Base-by-base conservation (phyloP, 2,113 vertebrate species). In the Lagenorhynchus albirostris region DNA sequence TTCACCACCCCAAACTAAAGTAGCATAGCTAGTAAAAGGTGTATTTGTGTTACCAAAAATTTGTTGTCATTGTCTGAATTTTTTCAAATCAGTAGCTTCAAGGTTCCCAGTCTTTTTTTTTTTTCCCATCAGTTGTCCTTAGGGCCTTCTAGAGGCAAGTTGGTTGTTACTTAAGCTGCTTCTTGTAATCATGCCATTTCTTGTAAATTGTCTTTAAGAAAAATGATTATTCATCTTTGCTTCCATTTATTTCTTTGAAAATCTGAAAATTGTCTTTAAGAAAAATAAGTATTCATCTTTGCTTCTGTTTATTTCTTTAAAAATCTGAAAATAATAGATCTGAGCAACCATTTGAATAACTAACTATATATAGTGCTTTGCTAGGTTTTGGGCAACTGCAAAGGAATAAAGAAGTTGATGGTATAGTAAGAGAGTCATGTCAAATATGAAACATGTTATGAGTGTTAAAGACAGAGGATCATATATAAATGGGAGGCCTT, bases 1-100 rank as follows among this genome's bases (percentile, higher is more conserved):
- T 6, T 86, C 26, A 62, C 36, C 60, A 77, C 67, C 71, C 77
- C 91, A 41, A 73, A 71, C 53, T 85, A 76, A 94, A 65, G 63
- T 82, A 86, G 81, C 93, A 73, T 83, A 82, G 62, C 33, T 88
- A 76, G n/a, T 84, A 80, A 96, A 55, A 47, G 33, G 2, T 86
- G 26, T 91, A 55, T 90, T 81, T 83, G 55, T 76, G 5, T 92
- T 68, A 60, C 65, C 41, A 68, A 70, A 92, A 65, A 62, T 89
- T 85, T 96, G 25, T 93, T 70, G 14, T 63, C 77, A 80, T 79
- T 95, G 26, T 82, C 20, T 71, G 17, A 86, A 95, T 95, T 94
- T 81, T 94, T 90, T 63, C 79, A 93, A 91, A 29, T 79, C 38
- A 58, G 14, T 60, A 90, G 74, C 26, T 71, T 96, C 13, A 71